These are phyloP conservation scores for Nephrotoma guestfalica DNA, from an alignment of 2,888 invertebrate species.

Conservation along the genomic window DNA sequence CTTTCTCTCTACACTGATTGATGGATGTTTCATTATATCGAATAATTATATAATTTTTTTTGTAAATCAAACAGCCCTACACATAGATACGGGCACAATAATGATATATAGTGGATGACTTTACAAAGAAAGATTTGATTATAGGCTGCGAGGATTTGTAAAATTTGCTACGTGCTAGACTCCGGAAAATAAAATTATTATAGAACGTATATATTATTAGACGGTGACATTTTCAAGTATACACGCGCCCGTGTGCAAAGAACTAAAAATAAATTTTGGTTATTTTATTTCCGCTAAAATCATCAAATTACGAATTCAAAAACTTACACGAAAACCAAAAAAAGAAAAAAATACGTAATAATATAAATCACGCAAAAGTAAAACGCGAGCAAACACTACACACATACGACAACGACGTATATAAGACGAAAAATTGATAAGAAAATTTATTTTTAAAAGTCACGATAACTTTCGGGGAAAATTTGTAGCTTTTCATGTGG, in stretches of 20 bases:
- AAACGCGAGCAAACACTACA: not conserved
- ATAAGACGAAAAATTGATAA: not conserved
- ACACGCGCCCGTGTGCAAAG: not conserved
- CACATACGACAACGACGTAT: not conserved
- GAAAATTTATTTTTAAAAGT: not conserved
- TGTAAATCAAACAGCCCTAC: not conserved
- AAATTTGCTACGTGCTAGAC: too few species aligned
- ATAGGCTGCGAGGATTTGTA: too few species aligned
- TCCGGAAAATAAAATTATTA: too few species aligned
- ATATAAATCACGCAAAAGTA: not conserved
- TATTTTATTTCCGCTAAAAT: not conserved
- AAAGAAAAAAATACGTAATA: not conserved
- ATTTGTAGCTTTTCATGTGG: not conserved
- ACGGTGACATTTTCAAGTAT: not conserved
- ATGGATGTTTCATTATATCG: not conserved
- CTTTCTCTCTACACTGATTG: not conserved
- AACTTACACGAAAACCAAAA: not conserved
- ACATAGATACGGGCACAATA: not conserved
- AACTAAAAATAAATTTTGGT: not conserved
- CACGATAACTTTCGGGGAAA: not conserved
- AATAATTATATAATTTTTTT: not conserved
- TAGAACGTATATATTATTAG: not conserved
- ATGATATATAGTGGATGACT: not conserved
- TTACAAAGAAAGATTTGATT: not conserved
- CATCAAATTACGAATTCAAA: not conserved